Conservation (phyloP, 37 sponge, comb jelly and placozoan genomes). For the Lycopodina hypogea region DNA sequence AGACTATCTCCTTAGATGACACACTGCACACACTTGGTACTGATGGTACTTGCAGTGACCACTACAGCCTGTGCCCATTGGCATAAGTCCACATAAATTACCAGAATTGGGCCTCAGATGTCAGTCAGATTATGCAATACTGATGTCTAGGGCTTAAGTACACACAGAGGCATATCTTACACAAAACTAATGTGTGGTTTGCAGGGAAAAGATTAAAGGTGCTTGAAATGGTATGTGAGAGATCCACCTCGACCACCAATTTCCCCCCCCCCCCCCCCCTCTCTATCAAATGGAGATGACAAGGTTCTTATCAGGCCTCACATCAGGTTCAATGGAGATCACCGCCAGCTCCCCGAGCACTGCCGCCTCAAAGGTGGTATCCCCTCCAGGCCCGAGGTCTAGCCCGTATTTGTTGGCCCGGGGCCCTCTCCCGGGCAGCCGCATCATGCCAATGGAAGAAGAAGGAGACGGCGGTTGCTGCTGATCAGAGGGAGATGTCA, state of each 20-base stretch:
- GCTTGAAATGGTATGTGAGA: background rate
- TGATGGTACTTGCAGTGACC: too few species aligned
- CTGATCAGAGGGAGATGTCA: background rate
- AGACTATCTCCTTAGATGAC: too few species aligned
- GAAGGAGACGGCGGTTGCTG: background rate
- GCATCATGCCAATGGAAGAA: constrained; percentile 45
- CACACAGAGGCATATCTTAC: too few species aligned
- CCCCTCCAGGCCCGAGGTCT: background rate
- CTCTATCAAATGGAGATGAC: background rate
- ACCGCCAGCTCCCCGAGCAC: constrained; percentile 62
- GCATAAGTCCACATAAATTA: too few species aligned
- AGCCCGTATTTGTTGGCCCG: background rate
- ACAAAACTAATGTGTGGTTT: too few species aligned
- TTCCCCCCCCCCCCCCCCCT: constrained; percentile 17
- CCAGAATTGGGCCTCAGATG: too few species aligned
- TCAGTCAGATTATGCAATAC: too few species aligned
- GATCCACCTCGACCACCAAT: background rate
- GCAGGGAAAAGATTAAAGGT: too few species aligned
- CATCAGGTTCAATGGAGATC: constrained; percentile 40
- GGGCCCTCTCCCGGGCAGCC: constrained; percentile 22
- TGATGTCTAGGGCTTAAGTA: too few species aligned
- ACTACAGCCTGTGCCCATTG: too few species aligned
- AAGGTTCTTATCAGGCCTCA: background rate
- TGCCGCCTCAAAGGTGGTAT: constrained; percentile 20
- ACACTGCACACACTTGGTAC: too few species aligned